Conservation (phyloP, 2,888 invertebrate genomes). For the Melipona bicolor region DNA sequence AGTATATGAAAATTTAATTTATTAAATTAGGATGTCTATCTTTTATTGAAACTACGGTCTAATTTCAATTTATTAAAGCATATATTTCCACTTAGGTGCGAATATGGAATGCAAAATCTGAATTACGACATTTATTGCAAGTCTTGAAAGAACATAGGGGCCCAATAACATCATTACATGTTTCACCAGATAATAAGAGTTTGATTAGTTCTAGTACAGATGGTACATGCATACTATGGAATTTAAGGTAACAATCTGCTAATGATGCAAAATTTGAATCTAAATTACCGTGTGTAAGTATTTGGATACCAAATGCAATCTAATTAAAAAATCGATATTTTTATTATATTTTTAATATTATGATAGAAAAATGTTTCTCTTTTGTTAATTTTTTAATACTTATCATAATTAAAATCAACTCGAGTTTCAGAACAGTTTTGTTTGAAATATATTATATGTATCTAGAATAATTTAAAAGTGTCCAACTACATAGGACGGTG, state of each 20-base stretch:
- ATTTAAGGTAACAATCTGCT: slow-evolving; percentile 87
- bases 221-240: slow-evolving; percentile 97
- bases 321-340: neutral
- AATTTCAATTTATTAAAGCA: neutral
- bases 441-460: no score
- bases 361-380: no score
- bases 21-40: neutral
- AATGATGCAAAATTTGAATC: neutral
- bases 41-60: neutral
- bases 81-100: slow-evolving; percentile 85
- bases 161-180: slow-evolving; percentile 92
- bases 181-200: slow-evolving; percentile 91
- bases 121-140: slow-evolving; percentile 88
- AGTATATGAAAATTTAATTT: slow-evolving; percentile 81
- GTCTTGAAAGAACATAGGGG: slow-evolving; percentile 96
- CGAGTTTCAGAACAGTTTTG: no score
- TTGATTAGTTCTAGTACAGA: slow-evolving; percentile 96
- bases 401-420: no score
- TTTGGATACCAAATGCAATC: neutral
- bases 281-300: neutral
- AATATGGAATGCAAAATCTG: slow-evolving; percentile 90
- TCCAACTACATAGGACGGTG: no score
- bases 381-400: no score
- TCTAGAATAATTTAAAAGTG: no score
- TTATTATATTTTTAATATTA: no score